A percentile compares a stretch with the other conserved stretches of the same genome.
These are phyloP conservation scores for Dendrocincla tyrannina DNA, from an alignment of 2,797 vertebrate genomes.

Conservation along the genomic window DNA sequence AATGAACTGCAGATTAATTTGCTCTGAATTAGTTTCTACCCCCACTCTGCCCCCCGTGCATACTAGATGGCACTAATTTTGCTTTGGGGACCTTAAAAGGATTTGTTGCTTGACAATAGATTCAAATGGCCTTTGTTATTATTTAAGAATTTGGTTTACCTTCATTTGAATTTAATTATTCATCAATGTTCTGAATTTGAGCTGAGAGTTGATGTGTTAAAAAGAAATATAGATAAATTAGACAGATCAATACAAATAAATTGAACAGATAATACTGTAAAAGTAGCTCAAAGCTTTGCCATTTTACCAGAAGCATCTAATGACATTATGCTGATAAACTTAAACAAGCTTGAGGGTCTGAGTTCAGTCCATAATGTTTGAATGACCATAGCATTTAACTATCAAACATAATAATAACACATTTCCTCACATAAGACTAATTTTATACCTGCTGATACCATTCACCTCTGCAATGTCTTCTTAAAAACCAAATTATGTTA, in stretches of 20 bases:
- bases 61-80: constrained; percentile 52
- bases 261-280: not conserved
- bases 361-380: not conserved
- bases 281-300: not conserved
- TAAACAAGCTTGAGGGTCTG: not conserved
- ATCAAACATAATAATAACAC: not conserved
- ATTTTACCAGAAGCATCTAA: not conserved
- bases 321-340: not conserved
- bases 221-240: not conserved
- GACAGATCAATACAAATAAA: not conserved
- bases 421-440: not conserved
- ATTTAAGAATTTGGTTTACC: constrained; percentile 66
- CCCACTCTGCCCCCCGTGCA: not conserved
- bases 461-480: not conserved
- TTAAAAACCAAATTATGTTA: not conserved
- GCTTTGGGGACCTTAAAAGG: constrained; percentile 41
- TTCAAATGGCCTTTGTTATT: constrained; percentile 33
- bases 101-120: constrained; percentile 34
- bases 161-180: constrained; percentile 43
- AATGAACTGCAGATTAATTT: constrained; percentile 63
- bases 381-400: not conserved
- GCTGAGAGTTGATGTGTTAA: not conserved
- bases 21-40: constrained; percentile 59
- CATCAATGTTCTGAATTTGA: not conserved
- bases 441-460: not conserved